Evolutionary conservation across 2,888 invertebrate species (phyloP), one percentile per base, ranked within the genome.

Genomic region (Nasonia oneida): DNA sequence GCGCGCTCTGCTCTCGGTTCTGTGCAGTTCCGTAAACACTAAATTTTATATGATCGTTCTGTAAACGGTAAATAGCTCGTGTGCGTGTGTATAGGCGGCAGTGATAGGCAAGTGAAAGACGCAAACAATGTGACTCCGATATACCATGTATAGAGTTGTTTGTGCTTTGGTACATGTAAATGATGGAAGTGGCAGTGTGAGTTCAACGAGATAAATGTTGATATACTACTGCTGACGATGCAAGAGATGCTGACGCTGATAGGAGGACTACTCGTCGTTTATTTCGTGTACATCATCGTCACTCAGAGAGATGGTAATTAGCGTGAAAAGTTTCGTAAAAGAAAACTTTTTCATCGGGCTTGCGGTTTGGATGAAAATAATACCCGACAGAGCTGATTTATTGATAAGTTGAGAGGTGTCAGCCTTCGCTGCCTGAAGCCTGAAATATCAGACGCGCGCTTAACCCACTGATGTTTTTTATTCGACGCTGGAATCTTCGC

Each of bases 201-300:
- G 18, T 71, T 71, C 18, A 2, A 71, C n/a, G 53, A 33, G 37
- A 37, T 76, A 47, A 76, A 37, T 57, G 50, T 75, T 50, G 23
- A 23, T n/a, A 18, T 29, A 76, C 33, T 75, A 67, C 18, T 64
- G 33, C 23, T 42, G 57, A 18, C 77, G 29, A 3, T 84, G 18
- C 64, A 77, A 77, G 92, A 92, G 87, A 93, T 93, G 91, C 90
- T 93, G 91, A 91, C 91, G 87, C 87, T 93, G 87, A 90, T 93
- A 87, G 92, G 92, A 81, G 92, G 92, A 78, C 87, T 93, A 76
- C 89, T 92, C 89, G 86, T 93, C 88, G 89, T 89, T 87, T 93
- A 91, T 89, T 87, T 92, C 84, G 86, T 92, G 89, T 93, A 93
- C 89, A 86, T 92, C 73, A 88, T 92, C 80, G 57, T 91, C 88